These are phyloP conservation scores for Pomacea maculata DNA, from an alignment of 1,140 invertebrate genomes.

Conservation along the genomic window DNA sequence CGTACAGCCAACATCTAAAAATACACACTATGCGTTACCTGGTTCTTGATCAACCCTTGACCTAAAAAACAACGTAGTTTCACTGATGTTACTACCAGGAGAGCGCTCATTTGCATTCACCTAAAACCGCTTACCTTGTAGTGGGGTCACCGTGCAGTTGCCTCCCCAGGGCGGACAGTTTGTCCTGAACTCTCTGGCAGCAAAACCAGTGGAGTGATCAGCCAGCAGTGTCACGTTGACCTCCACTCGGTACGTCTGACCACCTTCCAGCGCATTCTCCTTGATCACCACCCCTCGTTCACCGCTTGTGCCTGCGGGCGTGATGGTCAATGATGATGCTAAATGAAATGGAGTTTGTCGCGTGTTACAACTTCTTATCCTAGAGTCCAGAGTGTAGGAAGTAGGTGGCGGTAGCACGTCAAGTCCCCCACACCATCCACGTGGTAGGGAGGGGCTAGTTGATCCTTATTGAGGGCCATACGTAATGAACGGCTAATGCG, in stretches of 20 bases:
- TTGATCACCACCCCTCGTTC: background rate
- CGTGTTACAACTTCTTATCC: too few relatives aligned
- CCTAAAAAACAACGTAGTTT: background rate
- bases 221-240: background rate
- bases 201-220: background rate
- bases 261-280: background rate
- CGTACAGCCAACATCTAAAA: background rate
- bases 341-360: too few relatives aligned
- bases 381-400: too few relatives aligned
- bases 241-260: background rate
- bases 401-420: too few relatives aligned
- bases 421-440: too few relatives aligned
- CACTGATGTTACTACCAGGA: background rate
- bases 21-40: background rate
- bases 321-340: background rate
- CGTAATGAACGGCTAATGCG: too few relatives aligned
- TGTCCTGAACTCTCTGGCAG: background rate
- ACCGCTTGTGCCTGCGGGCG: background rate
- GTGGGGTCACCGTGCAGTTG: background rate
- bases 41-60: background rate
- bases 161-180: constrained; percentile 5
- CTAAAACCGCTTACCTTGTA: background rate
- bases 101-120: background rate
- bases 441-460: too few relatives aligned
- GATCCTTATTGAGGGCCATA: too few relatives aligned